Evolutionary conservation across 2,113 vertebrate species (phyloP).

Genomic region (Sciurus niger): DNA sequence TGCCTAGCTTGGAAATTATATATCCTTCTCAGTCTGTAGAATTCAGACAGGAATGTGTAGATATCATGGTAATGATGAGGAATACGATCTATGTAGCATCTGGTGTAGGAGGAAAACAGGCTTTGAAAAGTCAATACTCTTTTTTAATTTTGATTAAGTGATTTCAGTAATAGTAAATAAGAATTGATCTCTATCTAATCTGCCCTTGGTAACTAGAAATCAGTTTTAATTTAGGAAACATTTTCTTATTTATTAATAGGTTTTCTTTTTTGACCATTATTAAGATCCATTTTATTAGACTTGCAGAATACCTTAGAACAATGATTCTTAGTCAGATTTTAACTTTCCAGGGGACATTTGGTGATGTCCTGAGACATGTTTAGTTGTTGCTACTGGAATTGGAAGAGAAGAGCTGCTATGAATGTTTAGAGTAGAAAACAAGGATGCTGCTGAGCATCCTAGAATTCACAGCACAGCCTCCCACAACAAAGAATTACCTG

Average conservation of each 20-base stretch:
- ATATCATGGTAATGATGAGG: background rate
- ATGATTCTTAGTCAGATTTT: background rate
- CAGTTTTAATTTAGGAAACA: constrained; percentile 49
- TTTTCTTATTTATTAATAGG: background rate
- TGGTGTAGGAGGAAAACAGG: background rate
- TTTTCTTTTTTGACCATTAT: constrained; percentile 18
- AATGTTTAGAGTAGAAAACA: background rate
- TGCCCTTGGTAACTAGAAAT: constrained; percentile 7
- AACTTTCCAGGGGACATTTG: background rate
- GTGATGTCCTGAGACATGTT: background rate
- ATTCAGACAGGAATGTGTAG: background rate
- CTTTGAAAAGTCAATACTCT: constrained; percentile 28
- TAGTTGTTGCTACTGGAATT: background rate
- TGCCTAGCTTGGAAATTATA: background rate
- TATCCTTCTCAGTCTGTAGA: background rate
- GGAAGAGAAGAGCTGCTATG: background rate
- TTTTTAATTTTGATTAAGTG: constrained; percentile 29
- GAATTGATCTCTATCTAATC: background rate
- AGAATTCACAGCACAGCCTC: background rate
- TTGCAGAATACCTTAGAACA: background rate
- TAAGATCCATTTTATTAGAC: background rate
- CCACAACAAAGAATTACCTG: background rate
- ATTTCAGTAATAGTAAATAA: constrained; percentile 15
- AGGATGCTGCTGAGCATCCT: background rate
- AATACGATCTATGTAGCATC: background rate